Evolutionary conservation across 2,797 vertebrate species (phyloP), one percentile per base, ranked within the genome.

Genomic region (Enteromius fasciolatus): DNA sequence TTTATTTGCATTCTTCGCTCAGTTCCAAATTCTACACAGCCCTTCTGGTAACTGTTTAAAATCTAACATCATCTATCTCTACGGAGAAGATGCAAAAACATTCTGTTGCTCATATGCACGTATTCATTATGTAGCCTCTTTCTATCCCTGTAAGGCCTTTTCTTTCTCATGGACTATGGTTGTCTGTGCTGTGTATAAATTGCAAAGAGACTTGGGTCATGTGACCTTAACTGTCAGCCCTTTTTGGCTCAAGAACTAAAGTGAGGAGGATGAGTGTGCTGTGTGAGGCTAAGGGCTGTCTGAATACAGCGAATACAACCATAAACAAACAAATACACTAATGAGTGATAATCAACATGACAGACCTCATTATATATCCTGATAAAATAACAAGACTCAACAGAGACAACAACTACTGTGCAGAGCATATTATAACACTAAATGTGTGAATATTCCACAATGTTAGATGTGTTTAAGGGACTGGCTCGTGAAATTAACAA

Each of bases 151-250:
- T 7, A 33, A 18, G 25, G 2, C 11, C 54, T 7, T 36, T 36
- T 57, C 50, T 54, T n/a, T 33, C 12, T 52, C 6, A 5, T 15
- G 20, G 20, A 75, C 31, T 23, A 57, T 10, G 9, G 12, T 23
- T 74, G 20, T 44, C 36, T 44, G 18, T 20, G 28, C 9, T 52
- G 15, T 70, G 23, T 11, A 70, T 25, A 81, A 25, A 33, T 36
- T 76, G 10, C 52, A 57, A 33, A 57, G 20, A 17, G 50, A 57
- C 52, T 39, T 57, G 52, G 41, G 59, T 77, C 75, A 77, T 64
- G 39, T 77, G 59, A 64, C 39, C 25, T 33, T 46, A 46, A 77
- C 61, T 66, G 31, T 67, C 76, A 78, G 18, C 28, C 20, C 28
- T 66, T 67, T 36, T 33, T 78, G 20, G 63, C 20, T 78, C 63